Percentiles rank a stretch among this genome's conserved stretches.
Evolutionary conservation across 2,888 invertebrate species (phyloP).

Genomic region (Trachelus tabidus): DNA sequence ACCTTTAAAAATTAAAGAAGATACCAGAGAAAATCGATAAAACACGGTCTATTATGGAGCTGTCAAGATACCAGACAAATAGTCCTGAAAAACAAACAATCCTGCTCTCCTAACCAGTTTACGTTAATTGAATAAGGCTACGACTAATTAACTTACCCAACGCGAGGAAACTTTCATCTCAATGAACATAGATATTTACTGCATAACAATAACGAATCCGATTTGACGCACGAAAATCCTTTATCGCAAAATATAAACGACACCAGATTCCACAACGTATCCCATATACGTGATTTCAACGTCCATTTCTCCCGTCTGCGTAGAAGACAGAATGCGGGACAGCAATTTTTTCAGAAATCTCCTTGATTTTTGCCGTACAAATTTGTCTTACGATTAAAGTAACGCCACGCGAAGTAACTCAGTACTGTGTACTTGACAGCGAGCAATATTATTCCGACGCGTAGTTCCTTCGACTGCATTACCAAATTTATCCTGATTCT

Average conservation of each 20-base stretch:
- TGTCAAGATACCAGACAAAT: slow-evolving; percentile 25
- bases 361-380: slow-evolving; percentile 7
- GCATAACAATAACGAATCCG: neutral
- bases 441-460: slow-evolving; percentile 45
- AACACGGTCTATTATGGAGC: slow-evolving; percentile 20
- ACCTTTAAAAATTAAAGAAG: neutral
- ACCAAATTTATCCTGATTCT: slow-evolving; percentile 5
- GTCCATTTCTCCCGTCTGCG: neutral
- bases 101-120: slow-evolving; percentile 17
- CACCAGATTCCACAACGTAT: neutral
- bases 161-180: neutral
- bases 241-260: neutral
- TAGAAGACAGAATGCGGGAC: neutral
- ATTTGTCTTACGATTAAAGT: slow-evolving; percentile 11
- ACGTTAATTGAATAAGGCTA: slow-evolving; percentile 26
- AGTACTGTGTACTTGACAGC: slow-evolving; percentile 53
- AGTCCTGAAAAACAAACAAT: slow-evolving; percentile 5
- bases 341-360: neutral
- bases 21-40: slow-evolving; percentile 16
- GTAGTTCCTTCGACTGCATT: slow-evolving; percentile 42
- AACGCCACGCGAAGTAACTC: slow-evolving; percentile 47
- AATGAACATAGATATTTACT: neutral
- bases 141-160: slow-evolving; percentile 30
- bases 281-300: neutral
- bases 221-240: neutral